Percentiles rank a stretch among this genome's conserved stretches.
Conservation (phyloP, 2,888 invertebrate genomes). For the Cosmia pyralina region DNA sequence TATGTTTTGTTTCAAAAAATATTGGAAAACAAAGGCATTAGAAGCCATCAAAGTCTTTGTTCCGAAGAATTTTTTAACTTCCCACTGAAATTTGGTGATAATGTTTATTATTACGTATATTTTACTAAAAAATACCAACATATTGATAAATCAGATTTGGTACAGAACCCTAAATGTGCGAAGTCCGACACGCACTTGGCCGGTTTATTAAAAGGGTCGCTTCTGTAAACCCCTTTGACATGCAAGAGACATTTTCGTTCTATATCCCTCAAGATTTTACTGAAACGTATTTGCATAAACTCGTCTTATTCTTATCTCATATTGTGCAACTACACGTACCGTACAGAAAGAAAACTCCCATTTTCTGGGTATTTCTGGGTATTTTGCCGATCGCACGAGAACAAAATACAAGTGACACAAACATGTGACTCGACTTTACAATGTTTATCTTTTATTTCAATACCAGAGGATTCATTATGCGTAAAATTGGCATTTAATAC, state of each 20-base stretch:
- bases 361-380: slow-evolving; percentile 71
- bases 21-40: too few species aligned
- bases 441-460: slow-evolving; percentile 66
- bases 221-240: slow-evolving; percentile 44
- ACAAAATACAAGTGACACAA: slow-evolving; percentile 63
- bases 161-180: too few species aligned
- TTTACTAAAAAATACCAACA: too few species aligned
- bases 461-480: slow-evolving; percentile 77
- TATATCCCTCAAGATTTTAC: slow-evolving; percentile 64
- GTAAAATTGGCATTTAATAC: slow-evolving; percentile 81
- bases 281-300: slow-evolving; percentile 73
- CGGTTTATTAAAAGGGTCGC: slow-evolving; percentile 26
- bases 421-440: slow-evolving; percentile 49
- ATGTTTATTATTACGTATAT: too few species aligned
- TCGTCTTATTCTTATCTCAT: slow-evolving; percentile 73
- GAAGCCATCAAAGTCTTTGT: too few species aligned
- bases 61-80: too few species aligned
- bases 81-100: too few species aligned
- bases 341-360: slow-evolving; percentile 69
- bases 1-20: too few species aligned
- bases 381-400: slow-evolving; percentile 67
- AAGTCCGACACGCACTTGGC: too few species aligned
- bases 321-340: slow-evolving; percentile 68
- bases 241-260: slow-evolving; percentile 56
- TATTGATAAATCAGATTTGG: too few species aligned